phyloP scores from a whole-genome alignment of 2,888 invertebrate species.

The Platypus cylindrus region DNA sequence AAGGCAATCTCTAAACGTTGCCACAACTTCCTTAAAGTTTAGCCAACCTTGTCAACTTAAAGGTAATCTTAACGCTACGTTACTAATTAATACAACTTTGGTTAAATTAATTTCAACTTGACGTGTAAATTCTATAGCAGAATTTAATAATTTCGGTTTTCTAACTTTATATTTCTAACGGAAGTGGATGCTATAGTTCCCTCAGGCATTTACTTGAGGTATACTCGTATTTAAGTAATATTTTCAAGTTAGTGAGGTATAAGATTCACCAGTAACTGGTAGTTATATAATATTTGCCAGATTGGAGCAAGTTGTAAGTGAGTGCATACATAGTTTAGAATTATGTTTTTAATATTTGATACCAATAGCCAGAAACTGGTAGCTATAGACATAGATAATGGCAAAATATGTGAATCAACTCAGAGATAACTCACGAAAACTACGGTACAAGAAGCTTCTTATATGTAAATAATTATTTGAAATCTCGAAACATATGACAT shows the following conservation, averaged over 20 bases:
- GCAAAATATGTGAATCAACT: not conserved
- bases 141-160: constrained; percentile 9
- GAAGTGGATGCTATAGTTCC: not conserved
- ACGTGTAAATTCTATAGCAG: constrained; percentile 9
- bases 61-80: constrained; percentile 9
- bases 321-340: too few species aligned
- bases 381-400: not conserved
- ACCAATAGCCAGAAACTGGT: too few species aligned
- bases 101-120: constrained; percentile 10
- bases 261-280: too few species aligned
- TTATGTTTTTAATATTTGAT: too few species aligned
- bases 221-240: too few species aligned
- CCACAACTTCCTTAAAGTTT: constrained; percentile 7
- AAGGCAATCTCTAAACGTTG: constrained; percentile 6
- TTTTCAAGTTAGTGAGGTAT: too few species aligned
- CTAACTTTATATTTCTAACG: constrained; percentile 5
- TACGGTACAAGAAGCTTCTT: too few species aligned
- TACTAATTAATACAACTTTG: constrained; percentile 11
- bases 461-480: too few species aligned
- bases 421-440: not conserved
- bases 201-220: too few species aligned
- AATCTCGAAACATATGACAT: too few species aligned
- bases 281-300: too few species aligned
- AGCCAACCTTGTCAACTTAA: constrained; percentile 9
- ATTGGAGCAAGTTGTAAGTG: too few species aligned